Evolutionary conservation across 1,140 invertebrate genomes (phyloP).

Genomic region (Trypoxylus dichotomus): DNA sequence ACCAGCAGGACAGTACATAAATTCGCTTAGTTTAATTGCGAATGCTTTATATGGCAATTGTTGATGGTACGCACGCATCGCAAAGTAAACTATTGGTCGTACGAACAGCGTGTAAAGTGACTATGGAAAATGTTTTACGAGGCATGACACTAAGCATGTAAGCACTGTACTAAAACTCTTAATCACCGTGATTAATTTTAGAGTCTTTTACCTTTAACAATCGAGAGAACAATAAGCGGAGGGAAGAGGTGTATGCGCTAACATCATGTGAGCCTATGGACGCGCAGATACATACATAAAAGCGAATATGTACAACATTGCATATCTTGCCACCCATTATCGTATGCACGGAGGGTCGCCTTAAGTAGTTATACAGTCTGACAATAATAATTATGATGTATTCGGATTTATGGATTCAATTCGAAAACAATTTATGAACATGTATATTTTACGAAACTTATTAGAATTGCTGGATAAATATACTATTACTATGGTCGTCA

Average conservation of each 20-base stretch:
- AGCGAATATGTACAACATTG: neutral
- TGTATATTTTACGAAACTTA: slow-evolving; percentile 7
- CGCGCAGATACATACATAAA: neutral
- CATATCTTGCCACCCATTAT: slow-evolving; percentile 6
- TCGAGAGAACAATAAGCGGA: slow-evolving; percentile 16
- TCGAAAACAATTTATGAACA: slow-evolving; percentile 24
- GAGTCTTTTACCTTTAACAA: slow-evolving; percentile 15
- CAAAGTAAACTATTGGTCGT: slow-evolving; percentile 12
- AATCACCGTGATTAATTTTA: slow-evolving; percentile 25
- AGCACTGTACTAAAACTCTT: slow-evolving; percentile 25
- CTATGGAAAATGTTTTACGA: slow-evolving; percentile 18
- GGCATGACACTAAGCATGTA: slow-evolving; percentile 21
- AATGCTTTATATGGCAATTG: slow-evolving; percentile 24
- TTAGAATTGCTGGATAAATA: neutral
- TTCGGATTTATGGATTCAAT: slow-evolving; percentile 24
- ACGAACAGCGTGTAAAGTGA: slow-evolving; percentile 12
- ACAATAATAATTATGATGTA: slow-evolving; percentile 21
- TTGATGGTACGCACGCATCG: slow-evolving; percentile 12
- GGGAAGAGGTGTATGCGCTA: neutral
- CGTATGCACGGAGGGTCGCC: neutral
- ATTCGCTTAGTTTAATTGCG: slow-evolving; percentile 10
- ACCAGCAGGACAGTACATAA: slow-evolving; percentile 16
- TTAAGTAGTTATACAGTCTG: slow-evolving; percentile 16
- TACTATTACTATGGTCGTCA: slow-evolving; percentile 6
- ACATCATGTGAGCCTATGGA: neutral